Evolutionary conservation across 1,140 invertebrate species (phyloP).

Genomic region (Condylostylus longicornis): DNA sequence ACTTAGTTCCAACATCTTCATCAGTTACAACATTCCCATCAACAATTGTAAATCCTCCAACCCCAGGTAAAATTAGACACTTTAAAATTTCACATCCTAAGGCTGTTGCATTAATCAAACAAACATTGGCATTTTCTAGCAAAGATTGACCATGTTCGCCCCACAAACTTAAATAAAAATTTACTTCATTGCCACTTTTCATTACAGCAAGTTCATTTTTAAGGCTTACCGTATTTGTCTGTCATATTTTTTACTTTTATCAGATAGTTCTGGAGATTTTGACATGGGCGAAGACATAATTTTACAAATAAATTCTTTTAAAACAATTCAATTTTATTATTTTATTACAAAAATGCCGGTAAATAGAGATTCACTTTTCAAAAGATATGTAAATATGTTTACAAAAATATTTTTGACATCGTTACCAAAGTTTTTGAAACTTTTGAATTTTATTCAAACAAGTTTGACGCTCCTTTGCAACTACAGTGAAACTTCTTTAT

Average conservation of each 20-base stretch:
- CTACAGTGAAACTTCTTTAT: too few species aligned
- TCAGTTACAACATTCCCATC: slow-evolving; percentile 75
- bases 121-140: slow-evolving; percentile 78
- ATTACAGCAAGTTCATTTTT: neutral
- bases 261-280: slow-evolving; percentile 30
- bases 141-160: slow-evolving; percentile 89
- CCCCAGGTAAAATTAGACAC: slow-evolving; percentile 82
- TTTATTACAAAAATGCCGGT: too few species aligned
- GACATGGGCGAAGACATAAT: slow-evolving; percentile 28
- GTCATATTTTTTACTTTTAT: slow-evolving; percentile 38
- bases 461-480: too few species aligned
- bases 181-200: neutral
- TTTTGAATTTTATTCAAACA: too few species aligned
- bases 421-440: too few species aligned
- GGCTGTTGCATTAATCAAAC: slow-evolving; percentile 86
- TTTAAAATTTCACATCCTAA: slow-evolving; percentile 91
- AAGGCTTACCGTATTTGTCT: slow-evolving; percentile 25
- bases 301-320: neutral
- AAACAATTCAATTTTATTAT: too few species aligned
- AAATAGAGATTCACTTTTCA: too few species aligned
- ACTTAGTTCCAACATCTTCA: slow-evolving; percentile 89
- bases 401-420: too few species aligned
- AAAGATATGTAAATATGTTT: too few species aligned
- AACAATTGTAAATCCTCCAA: slow-evolving; percentile 91
- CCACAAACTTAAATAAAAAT: slow-evolving; percentile 55